These are phyloP conservation scores for Pyrocephalus nanus DNA, from an alignment of 2,797 vertebrate species.

Conservation along the genomic window DNA sequence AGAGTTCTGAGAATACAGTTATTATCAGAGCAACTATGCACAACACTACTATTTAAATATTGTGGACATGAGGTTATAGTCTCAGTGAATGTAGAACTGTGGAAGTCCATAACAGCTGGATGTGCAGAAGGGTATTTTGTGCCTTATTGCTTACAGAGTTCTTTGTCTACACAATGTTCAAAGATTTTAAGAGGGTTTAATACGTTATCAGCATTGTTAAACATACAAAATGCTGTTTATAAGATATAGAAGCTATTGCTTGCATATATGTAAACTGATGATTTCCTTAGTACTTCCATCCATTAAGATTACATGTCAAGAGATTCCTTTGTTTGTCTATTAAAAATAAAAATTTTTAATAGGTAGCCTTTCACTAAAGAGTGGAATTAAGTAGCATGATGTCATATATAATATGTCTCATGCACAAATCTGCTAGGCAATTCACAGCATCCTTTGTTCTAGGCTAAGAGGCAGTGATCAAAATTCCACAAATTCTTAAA, in stretches of 20 bases:
- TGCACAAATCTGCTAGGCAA: conserved; percentile 19
- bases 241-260: conserved; percentile 25
- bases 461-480: conserved; percentile 3
- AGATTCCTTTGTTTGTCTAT: background rate
- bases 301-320: background rate
- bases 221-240: background rate
- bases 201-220: conserved; percentile 29
- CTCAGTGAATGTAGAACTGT: background rate
- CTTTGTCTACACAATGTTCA: background rate
- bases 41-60: background rate
- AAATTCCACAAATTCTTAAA: background rate
- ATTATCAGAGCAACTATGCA: background rate
- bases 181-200: conserved; percentile 28
- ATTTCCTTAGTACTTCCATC: conserved; percentile 14
- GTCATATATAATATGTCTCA: background rate
- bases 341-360: background rate
- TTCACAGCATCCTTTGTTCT: background rate
- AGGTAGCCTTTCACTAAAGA: conserved; percentile 19
- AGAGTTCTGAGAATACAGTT: background rate
- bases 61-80: background rate
- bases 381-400: background rate
- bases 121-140: background rate
- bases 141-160: background rate
- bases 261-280: conserved; percentile 7
- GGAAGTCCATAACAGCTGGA: background rate